Conservation (phyloP, 2,888 invertebrate species). For the Myopa tessellatipennis region DNA sequence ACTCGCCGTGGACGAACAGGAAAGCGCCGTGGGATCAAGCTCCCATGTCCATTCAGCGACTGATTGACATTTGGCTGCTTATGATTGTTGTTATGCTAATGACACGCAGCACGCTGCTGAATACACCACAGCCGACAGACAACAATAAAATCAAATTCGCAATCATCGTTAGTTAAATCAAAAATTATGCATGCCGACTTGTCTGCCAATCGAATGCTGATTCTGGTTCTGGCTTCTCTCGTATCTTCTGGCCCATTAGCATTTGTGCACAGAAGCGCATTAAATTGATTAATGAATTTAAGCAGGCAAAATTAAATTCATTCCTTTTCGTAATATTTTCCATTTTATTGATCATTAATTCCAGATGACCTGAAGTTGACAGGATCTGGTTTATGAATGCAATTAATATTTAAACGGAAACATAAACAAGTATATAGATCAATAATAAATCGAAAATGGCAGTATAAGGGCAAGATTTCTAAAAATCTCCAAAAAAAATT, state of each 20-base stretch:
- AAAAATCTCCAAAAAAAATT: no score
- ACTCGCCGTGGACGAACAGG: background rate
- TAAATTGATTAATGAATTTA: slow-evolving; percentile 30
- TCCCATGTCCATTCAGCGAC: background rate
- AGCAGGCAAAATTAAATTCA: slow-evolving; percentile 13
- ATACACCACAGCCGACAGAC: slow-evolving; percentile 3
- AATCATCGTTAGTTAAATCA: slow-evolving; percentile 16
- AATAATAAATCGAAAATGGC: no score
- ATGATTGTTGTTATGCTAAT: slow-evolving; percentile 65
- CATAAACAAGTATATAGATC: no score
- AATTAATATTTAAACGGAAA: background rate
- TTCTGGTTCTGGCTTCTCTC: background rate
- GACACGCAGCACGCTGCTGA: slow-evolving; percentile 16
- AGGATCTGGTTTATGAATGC: background rate
- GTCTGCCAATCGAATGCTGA: background rate
- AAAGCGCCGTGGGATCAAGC: background rate
- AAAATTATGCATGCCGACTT: background rate
- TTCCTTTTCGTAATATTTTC: background rate
- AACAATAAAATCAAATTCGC: slow-evolving; percentile 21
- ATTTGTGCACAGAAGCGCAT: slow-evolving; percentile 12
- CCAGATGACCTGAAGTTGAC: background rate
- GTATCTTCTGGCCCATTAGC: background rate
- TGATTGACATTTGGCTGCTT: slow-evolving; percentile 64
- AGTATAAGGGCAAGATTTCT: no score
- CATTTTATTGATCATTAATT: slow-evolving; percentile 30